A percentile compares a stretch with the other conserved stretches of the same genome.
Conservation (phyloP, 2,113 vertebrate genomes). For the Turnix velox region DNA sequence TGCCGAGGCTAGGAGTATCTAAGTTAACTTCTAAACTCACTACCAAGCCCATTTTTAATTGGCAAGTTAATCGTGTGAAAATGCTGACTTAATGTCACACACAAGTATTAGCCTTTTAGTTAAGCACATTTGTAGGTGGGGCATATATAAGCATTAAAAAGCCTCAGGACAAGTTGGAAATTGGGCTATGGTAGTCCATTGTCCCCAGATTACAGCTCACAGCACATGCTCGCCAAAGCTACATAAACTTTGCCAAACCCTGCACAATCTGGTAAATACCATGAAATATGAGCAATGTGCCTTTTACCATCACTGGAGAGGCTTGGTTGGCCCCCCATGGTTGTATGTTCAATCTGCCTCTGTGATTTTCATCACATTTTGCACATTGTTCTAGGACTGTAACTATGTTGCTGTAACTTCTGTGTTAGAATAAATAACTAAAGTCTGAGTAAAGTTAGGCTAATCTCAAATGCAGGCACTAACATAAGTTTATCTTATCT, state of each 20-base stretch:
- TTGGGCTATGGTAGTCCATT: slow-evolving; percentile 32
- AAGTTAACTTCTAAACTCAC: slow-evolving; percentile 66
- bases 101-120: slow-evolving; percentile 15
- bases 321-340: background rate
- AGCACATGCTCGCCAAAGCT: background rate
- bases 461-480: background rate
- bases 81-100: slow-evolving; percentile 61
- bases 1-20: slow-evolving; percentile 66
- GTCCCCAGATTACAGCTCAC: background rate
- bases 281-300: background rate
- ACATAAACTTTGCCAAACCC: background rate
- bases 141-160: background rate
- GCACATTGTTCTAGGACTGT: background rate
- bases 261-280: background rate
- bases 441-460: background rate
- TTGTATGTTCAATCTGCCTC: background rate
- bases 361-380: background rate
- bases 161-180: slow-evolving; percentile 25
- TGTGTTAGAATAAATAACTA: background rate
- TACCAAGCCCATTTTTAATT: slow-evolving; percentile 61
- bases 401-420: background rate
- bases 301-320: background rate
- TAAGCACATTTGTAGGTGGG: slow-evolving; percentile 40
- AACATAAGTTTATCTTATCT: background rate
- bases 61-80: slow-evolving; percentile 65